These are phyloP conservation scores for Ectobius pallidus DNA, from an alignment of 2,888 invertebrate genomes.

Conservation along the genomic window DNA sequence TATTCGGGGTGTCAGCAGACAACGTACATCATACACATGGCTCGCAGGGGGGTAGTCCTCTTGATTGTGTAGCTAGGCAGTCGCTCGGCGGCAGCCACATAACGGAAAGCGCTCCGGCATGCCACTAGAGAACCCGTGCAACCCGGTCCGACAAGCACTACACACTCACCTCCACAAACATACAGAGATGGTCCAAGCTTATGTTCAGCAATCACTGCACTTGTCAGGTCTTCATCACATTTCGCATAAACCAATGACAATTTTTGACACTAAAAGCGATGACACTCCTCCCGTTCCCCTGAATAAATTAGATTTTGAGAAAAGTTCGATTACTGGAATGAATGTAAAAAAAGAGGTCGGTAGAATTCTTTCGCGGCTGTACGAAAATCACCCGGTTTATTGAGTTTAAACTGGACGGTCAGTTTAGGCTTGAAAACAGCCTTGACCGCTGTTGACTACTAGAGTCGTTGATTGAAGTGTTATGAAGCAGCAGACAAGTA, in stretches of 20 bases:
- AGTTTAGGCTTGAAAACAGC: slow-evolving; percentile 29
- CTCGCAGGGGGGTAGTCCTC: slow-evolving; percentile 2
- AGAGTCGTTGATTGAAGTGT: slow-evolving; percentile 21
- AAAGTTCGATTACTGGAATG: too few relatives aligned
- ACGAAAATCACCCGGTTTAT: slow-evolving; percentile 31
- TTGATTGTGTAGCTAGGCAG: slow-evolving; percentile 21
- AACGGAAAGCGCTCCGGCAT: slow-evolving; percentile 30
- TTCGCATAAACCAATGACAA: too few relatives aligned
- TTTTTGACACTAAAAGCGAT: too few relatives aligned
- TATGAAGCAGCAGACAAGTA: neutral
- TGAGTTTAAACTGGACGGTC: slow-evolving; percentile 22
- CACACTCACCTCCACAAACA: neutral
- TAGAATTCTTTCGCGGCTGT: slow-evolving; percentile 1
- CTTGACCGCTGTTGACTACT: slow-evolving; percentile 36
- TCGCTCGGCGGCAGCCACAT: slow-evolving; percentile 32
- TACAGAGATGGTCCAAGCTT: too few relatives aligned
- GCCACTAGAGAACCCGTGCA: neutral
- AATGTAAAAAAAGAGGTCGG: too few relatives aligned
- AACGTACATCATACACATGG: neutral
- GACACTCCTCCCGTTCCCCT: too few relatives aligned
- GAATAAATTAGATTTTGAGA: too few relatives aligned
- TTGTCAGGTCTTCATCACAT: too few relatives aligned
- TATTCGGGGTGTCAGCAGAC: slow-evolving; percentile 11
- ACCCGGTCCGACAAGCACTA: slow-evolving; percentile 22
- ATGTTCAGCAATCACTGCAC: too few relatives aligned